phyloP scores from a whole-genome alignment of 2,888 invertebrate genomes.

The Habroteleia sp. region DNA sequence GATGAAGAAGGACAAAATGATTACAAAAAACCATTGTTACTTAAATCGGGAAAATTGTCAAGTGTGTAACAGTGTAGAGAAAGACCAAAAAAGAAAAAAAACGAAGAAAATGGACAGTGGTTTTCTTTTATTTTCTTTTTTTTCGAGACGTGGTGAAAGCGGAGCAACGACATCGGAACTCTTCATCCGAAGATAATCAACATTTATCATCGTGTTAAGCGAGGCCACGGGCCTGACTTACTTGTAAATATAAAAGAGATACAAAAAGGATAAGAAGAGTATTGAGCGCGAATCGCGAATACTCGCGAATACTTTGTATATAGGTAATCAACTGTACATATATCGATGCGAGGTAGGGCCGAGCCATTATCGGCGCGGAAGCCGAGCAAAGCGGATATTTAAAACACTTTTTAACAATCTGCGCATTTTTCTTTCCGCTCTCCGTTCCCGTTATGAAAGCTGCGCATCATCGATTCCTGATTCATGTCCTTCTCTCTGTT shows the following conservation, averaged over 20 bases:
- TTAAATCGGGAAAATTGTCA: conserved; percentile 68
- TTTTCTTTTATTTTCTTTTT: conserved; percentile 11
- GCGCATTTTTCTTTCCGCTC: conserved; percentile 60
- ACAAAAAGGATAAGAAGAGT: conserved; percentile 64
- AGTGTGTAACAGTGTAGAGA: conserved; percentile 42
- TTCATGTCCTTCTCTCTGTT: conserved; percentile 29
- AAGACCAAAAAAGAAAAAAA: conserved; percentile 22
- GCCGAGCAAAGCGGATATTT: conserved; percentile 45
- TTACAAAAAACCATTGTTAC: conserved; percentile 62
- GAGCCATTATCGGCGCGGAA: conserved; percentile 75
- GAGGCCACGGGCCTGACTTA: conserved; percentile 35
- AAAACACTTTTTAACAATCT: conserved; percentile 75
- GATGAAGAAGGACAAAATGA: conserved; percentile 11
- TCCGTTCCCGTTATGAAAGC: not conserved
- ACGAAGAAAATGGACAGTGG: conserved; percentile 9
- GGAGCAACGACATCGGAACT: conserved; percentile 38
- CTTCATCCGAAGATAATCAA: conserved; percentile 36
- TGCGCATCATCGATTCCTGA: conserved; percentile 23
- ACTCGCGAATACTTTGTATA: conserved; percentile 79
- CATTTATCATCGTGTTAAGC: conserved; percentile 53
- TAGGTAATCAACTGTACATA: conserved; percentile 81
- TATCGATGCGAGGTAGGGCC: conserved; percentile 75
- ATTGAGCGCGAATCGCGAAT: not conserved
- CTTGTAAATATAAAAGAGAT: conserved; percentile 79
- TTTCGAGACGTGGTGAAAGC: conserved; percentile 8